Evolutionary conservation across 2,113 vertebrate species (phyloP).

Genomic region (Stigmatopora argus): DNA sequence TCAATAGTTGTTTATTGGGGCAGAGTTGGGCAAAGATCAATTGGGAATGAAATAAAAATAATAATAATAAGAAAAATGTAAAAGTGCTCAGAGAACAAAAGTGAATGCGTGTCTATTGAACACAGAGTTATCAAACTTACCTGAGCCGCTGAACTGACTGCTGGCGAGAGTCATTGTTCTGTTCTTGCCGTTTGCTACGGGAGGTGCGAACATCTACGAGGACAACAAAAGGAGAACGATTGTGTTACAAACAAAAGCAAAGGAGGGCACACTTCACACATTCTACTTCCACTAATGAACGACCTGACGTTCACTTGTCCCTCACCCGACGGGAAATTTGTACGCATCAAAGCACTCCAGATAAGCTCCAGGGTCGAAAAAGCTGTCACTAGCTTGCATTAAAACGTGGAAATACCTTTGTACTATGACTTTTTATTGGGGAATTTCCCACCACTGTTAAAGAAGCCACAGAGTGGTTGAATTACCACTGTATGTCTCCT

Average conservation of each 20-base stretch:
- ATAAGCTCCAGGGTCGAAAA: neutral
- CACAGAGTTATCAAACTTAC: constrained; percentile 61
- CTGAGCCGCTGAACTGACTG: constrained; percentile 87
- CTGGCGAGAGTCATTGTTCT: constrained; percentile 87
- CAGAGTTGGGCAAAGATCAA: no score
- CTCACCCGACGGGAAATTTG: neutral
- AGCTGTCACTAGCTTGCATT: neutral
- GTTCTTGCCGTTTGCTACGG: constrained; percentile 94
- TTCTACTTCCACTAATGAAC: constrained; percentile 38
- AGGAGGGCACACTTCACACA: constrained; percentile 53
- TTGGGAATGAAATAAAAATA: no score
- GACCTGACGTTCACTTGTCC: constrained; percentile 16
- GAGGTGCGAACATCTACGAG: constrained; percentile 94
- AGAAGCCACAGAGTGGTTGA: neutral
- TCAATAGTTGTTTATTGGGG: no score
- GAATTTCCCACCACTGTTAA: neutral
- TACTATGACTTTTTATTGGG: neutral
- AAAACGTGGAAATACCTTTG: neutral
- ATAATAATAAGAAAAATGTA: no score
- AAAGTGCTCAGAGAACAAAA: no score
- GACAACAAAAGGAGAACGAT: constrained; percentile 44
- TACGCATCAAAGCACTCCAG: constrained; percentile 1
- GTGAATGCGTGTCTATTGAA: neutral
- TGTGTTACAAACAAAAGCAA: constrained; percentile 37
- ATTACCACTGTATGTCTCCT: constrained; percentile 16